Evolutionary conservation across 2,797 vertebrate species (phyloP), one percentile per base, ranked within the genome.

Genomic region (Chaenodraco wilsoni): DNA sequence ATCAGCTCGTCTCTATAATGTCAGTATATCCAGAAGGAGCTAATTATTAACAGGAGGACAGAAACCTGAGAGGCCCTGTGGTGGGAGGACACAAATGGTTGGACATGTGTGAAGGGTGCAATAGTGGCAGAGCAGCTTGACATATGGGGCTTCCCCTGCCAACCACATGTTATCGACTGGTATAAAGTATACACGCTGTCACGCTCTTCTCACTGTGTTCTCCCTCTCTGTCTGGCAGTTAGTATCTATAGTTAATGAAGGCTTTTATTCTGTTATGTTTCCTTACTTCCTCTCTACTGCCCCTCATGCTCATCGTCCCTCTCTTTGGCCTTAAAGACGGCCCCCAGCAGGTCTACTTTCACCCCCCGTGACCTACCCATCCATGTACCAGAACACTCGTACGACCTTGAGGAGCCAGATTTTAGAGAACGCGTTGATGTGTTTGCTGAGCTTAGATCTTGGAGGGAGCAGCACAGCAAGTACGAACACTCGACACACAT

Each of bases 401-500:
- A 90, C 21, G 91, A 93, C 82, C 64, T 83, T 2, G 89, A 92
- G 80, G 86, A 91, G 44, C 40, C 72, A 12, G 81, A 88, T 46
- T 75, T 58, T 31, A 70, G 77, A 60, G 78, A 83, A 19, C 84
- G 89, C 3, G 63, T 15, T 0, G 84, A 91, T 74, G 89, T 95
- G 51, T 90, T 94, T 65, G 87, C 91, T 41, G 93, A 95, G 68
- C 92, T 95, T 9, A 84, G 84, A 81, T 83, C 83, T 62, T 94
- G 94, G 94, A 92, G 91, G 78, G 81, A 91, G 74, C 81, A 92
- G 59, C 91, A 95, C 72, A 89, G 84, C 86, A 92, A 87, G 94
- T 95, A 91, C 12, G 67, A 17, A 48, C 50, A 21, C 13, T 27
- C 58, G 54, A 50, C 8, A 48, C 48, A 49, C 37, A 19, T 21